These are phyloP conservation scores for Paradoxurus hermaphroditus DNA, from an alignment of 2,113 vertebrate species.

Conservation along the genomic window DNA sequence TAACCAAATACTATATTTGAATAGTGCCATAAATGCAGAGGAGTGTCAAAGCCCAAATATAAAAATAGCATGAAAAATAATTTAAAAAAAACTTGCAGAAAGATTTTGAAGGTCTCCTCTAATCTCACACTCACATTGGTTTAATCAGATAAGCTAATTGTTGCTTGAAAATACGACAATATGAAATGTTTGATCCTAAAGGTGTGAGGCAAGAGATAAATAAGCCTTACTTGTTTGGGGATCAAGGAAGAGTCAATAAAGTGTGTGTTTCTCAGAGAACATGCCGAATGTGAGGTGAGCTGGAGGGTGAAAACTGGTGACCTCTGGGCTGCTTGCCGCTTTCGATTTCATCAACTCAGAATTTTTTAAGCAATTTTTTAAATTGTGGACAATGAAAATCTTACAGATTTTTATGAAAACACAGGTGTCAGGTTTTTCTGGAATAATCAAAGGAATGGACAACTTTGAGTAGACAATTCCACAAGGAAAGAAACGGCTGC, in stretches of 20 bases:
- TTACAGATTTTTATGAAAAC: not conserved
- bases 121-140: not conserved
- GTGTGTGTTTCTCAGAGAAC: not conserved
- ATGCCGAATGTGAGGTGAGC: not conserved
- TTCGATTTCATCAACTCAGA: not conserved
- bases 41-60: not conserved
- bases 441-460: not conserved
- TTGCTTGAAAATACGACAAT: not conserved
- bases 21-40: not conserved
- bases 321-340: not conserved
- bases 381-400: not conserved
- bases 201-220: not conserved
- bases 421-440: not conserved
- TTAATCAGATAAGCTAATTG: not conserved
- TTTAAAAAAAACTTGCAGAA: not conserved
- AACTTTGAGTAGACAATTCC: not conserved
- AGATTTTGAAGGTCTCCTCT: not conserved
- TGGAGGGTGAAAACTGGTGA: not conserved
- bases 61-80: slow-evolving; percentile 17
- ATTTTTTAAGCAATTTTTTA: not conserved
- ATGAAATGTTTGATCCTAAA: not conserved
- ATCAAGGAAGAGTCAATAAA: not conserved
- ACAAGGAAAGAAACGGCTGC: not conserved
- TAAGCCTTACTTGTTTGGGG: not conserved
- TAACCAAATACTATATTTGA: slow-evolving; percentile 11